These are phyloP conservation scores for Drosophila nannoptera DNA, from an alignment of 1,140 invertebrate genomes.

Conservation along the genomic window DNA sequence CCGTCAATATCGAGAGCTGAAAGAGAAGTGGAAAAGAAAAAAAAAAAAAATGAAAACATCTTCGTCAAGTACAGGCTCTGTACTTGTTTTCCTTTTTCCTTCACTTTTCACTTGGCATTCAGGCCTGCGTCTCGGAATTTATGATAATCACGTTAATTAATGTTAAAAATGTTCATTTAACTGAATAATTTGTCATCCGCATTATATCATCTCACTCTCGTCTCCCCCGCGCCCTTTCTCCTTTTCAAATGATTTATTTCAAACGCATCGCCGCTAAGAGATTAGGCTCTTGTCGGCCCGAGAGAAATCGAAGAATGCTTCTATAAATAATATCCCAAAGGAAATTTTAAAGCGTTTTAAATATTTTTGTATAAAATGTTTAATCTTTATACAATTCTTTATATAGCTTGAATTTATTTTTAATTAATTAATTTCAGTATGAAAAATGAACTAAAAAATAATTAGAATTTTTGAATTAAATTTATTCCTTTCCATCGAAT, in stretches of 20 bases:
- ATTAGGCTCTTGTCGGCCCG: not conserved
- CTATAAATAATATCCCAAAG: not conserved
- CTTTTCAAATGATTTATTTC: conserved; percentile 4
- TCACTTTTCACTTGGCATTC: not conserved
- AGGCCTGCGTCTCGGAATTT: conserved; percentile 3
- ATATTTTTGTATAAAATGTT: too few species aligned
- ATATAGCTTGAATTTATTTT: too few species aligned
- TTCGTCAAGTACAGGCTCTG: not conserved
- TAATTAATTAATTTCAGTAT: too few species aligned
- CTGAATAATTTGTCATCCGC: not conserved
- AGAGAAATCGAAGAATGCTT: not conserved
- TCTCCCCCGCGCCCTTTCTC: not conserved
- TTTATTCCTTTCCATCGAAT: too few species aligned
- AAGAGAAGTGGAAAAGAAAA: not conserved
- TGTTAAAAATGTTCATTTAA: conserved; percentile 1
- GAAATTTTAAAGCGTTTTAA: too few species aligned
- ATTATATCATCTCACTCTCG: not conserved
- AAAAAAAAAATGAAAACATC: not conserved
- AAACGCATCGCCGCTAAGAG: not conserved
- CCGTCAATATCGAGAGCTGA: not conserved
- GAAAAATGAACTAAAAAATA: too few species aligned
- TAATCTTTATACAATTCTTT: too few species aligned
- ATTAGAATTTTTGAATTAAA: too few species aligned
- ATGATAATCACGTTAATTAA: conserved; percentile 17
- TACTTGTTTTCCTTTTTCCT: not conserved